Evolutionary conservation across 2,888 invertebrate genomes (phyloP).

Genomic region (Mesochorus sp.): DNA sequence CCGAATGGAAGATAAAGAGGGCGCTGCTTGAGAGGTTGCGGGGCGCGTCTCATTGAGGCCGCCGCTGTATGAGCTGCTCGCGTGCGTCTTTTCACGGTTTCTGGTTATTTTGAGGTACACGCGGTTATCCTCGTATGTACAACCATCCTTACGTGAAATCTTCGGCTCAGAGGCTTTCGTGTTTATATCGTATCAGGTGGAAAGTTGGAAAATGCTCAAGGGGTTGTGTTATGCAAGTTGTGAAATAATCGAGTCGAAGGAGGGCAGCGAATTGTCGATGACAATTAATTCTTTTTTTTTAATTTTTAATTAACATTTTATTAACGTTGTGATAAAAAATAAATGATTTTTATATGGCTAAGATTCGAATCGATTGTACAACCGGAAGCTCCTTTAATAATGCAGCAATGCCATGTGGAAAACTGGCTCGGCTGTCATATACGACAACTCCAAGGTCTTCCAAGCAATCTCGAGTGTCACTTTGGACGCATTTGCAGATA

Average conservation of each 20-base stretch:
- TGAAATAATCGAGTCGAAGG: not conserved
- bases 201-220: constrained; percentile 17
- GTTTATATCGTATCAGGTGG: constrained; percentile 28
- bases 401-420: no score
- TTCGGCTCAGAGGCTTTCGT: constrained; percentile 1
- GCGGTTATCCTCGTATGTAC: not conserved
- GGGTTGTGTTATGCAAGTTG: constrained; percentile 5
- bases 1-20: constrained; percentile 17
- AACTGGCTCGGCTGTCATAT: no score
- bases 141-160: not conserved
- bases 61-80: constrained; percentile 53
- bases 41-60: constrained; percentile 36
- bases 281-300: no score
- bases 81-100: constrained; percentile 56
- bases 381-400: no score
- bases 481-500: not conserved
- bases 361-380: no score
- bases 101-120: constrained; percentile 33
- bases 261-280: no score
- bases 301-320: no score
- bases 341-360: no score
- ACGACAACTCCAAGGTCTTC: no score
- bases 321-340: no score
- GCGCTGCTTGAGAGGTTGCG: constrained; percentile 9
- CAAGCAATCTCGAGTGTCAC: not conserved